Conservation (phyloP, 1,140 invertebrate species). For the Mizuhopecten yessoensis region DNA sequence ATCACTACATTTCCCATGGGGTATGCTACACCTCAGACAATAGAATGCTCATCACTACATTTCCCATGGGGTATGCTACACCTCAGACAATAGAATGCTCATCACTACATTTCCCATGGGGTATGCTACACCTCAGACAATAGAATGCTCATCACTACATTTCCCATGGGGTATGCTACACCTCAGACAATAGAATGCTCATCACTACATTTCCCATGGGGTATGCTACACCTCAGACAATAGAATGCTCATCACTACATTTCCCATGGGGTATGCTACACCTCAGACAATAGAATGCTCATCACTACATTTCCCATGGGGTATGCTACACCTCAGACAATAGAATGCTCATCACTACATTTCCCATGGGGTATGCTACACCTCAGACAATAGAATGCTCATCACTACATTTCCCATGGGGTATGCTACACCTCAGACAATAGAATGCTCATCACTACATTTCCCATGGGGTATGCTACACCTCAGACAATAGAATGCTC, state of each 20-base stretch:
- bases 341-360: background rate
- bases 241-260: background rate
- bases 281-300: too few relatives aligned
- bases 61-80: background rate
- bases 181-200: too few relatives aligned
- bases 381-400: too few relatives aligned
- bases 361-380: background rate
- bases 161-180: background rate
- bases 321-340: background rate
- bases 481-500: too few relatives aligned
- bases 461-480: background rate
- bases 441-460: background rate
- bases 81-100: too few relatives aligned
- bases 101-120: background rate
- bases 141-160: background rate
- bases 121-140: background rate
- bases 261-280: background rate
- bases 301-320: background rate
- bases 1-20: background rate
- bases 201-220: background rate
- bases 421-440: background rate
- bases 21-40: background rate
- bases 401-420: background rate
- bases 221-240: background rate
- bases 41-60: background rate